Base-by-base conservation (phyloP, 2,888 invertebrate genomes). In the Ormyrus nitidulus region DNA sequence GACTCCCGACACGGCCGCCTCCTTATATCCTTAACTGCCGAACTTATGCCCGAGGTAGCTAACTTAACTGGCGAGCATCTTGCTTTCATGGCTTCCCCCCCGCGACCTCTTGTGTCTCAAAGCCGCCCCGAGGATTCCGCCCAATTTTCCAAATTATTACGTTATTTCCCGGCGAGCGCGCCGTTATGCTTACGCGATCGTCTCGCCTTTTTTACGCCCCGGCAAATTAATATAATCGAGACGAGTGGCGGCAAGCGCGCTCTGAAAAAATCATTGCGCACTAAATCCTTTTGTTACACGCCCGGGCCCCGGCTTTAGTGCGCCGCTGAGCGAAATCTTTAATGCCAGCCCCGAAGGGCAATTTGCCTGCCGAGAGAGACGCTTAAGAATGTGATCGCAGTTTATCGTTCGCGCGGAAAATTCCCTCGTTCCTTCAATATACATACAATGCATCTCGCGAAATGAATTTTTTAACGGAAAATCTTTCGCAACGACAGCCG, bases 21-120 rank as follows among this genome's bases (percentile, higher is more conserved):
- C 86, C 87, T 87, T 86, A 85, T 84, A 85, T 86, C 85, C 86
- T 85, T 88, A 89, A 90, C 89, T 88, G 85, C 86, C 86, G 82
- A 88, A 88, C 88, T 88, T 88, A 86, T 83, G 83, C 79, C 56
- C 13, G 6, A 5, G 61, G 13, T n/a, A 46, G 74, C 80, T 66
- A 61, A 78, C 81, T 81, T 81, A 78, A 81, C 81, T 62, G 68
- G 77, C 73, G 62, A 82, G 82, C 82, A 82, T 82, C 82, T 82
- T 82, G 82, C 80, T 82, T 82, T 82, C 82, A 82, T 82, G 80
- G 82, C 76, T 65, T 79, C 74, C 64, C 68, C 46, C 3, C 44
- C 2, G 46, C 49, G 46, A 11, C 10, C 51, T 13, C 46, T 49
- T 6, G 54, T 44, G 4, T 9, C 5, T 71, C 71, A 65, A 71